A percentile compares a stretch with the other conserved stretches of the same genome.
Conservation (phyloP, 2,113 vertebrate species). For the Leptodactylus fuscus region DNA sequence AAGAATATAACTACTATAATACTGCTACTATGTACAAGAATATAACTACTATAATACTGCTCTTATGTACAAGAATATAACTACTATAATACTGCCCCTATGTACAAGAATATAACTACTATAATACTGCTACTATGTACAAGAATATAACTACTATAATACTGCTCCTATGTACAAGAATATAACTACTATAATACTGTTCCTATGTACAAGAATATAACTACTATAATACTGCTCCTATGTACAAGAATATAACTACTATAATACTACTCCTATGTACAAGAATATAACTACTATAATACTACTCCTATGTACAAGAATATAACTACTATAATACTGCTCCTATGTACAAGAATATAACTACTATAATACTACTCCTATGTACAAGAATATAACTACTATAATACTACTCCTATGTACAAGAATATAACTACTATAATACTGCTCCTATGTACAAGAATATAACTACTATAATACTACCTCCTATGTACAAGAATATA, state of each 20-base stretch:
- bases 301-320: not conserved
- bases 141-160: no score
- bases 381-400: not conserved
- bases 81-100: no score
- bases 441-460: not conserved
- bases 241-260: not conserved
- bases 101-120: no score
- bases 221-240: no score
- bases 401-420: not conserved
- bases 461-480: no score
- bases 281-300: not conserved
- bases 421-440: not conserved
- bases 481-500: not conserved
- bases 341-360: not conserved
- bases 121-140: no score
- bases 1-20: not conserved
- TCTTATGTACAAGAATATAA: no score
- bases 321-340: not conserved
- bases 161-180: no score
- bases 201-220: no score
- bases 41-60: no score
- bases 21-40: not conserved
- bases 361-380: not conserved
- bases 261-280: not conserved
- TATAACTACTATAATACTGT: no score